Base-by-base conservation (phyloP, 2,797 vertebrate genomes). In the Gephyroberyx darwinii region DNA sequence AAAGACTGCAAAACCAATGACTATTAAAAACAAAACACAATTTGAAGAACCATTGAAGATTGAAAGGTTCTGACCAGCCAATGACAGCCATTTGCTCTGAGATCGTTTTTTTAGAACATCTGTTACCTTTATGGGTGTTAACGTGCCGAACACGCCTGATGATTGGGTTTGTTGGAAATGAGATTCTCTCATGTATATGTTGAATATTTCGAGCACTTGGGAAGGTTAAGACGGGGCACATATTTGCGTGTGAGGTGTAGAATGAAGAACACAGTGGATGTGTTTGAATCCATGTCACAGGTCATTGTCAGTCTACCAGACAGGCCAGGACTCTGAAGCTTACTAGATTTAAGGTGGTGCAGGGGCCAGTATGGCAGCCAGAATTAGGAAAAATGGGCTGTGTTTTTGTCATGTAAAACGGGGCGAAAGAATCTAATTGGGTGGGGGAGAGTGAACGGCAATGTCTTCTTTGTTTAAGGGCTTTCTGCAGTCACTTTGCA, bases 401-500 rank as follows among this genome's bases (percentile, higher is more conserved):
- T 69, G 83, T 91, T 93, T 94, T 95, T 94, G 93, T 94, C 90
- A 94, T 94, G 93, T 91, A 93, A 94, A 95, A 91, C 68, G 16
- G 72, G 39, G 72, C 56, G 80, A 92, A 90, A 88, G 80, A 93
- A 94, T 93, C 90, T 94, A 94, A 94, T 95, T 94, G 92, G 92
- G 83, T 86, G 86, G 84, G 87, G 89, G 82, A 85, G 83, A 89
- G 86, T 67, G 78, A 89, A 90, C 90, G 88, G 84, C 88, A 83
- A 87, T 88, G 88, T 91, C 81, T 76, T 86, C 85, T 93, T 94
- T 95, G 94, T 94, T 93, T 94, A 94, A 93, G 89, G 90, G 86
- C 91, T 91, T 88, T 93, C 86, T 81, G 90, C 92, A 95, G 94
- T 94, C 93, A 94, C 93, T 95, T 94, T 91, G 88, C 92, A 86